Evolutionary conservation across 2,797 vertebrate genomes (phyloP), one percentile per base, ranked within the genome.

Genomic region (Coccyzus lansbergi): DNA sequence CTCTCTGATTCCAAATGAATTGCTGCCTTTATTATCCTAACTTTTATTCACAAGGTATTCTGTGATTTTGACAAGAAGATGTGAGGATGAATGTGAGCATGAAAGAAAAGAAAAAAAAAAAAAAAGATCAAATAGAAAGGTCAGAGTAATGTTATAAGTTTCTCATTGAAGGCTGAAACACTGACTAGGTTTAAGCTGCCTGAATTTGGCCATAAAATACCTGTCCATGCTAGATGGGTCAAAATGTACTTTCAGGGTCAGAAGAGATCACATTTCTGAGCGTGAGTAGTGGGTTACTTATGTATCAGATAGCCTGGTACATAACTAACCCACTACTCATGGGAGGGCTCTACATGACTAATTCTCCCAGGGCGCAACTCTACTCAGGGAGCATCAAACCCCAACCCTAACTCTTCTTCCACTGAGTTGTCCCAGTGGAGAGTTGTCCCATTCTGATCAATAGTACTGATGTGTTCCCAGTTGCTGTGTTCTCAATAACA

Each of bases 11-110:
- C 34, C n/a, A 59, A 86, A 81, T 68, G 15, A 77, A 86, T 80
- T 8, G 42, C 85, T 78, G 51, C 58, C 29, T 71, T 2, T 64
- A 75, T 87, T 75, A 87, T 77, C 51, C 58, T 34, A 68, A 20
- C 26, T 83, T 90, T 68, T 85, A 83, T 85, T 92, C 64, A 77
- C 64, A 56, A 83, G 18, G 21, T 80, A 44, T 21, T 60, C 36
- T 58, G n/a, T 55, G 65, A 68, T 89, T 92, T 89, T 94, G 62
- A 80, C 75, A 78, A 70, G 56, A 74, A 89, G 80, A 80, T 68
- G 74, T 74, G 28, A 71, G 38, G 69, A 38, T 72, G 10, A 12
- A 7, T 84, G 31, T 40, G 15, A 90, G 33, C 31, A 40, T 83
- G 42, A 65, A 58, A 42, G 65, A 67, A 9, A 53, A 64, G 13